Conservation (phyloP, 2,113 vertebrate species). For the Hemicordylus capensis region DNA sequence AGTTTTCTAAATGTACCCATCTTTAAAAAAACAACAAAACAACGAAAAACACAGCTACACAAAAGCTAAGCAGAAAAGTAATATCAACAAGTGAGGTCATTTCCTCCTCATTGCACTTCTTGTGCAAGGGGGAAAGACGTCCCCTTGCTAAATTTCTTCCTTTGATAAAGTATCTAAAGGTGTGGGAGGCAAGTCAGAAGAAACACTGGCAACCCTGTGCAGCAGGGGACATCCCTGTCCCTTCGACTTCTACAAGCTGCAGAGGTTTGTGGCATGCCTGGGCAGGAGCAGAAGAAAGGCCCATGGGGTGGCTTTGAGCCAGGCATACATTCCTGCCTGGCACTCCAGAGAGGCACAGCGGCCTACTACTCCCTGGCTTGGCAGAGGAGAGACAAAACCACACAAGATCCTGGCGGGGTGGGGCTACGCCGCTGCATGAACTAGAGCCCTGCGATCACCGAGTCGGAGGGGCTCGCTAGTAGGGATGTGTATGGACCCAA, state of each 20-base stretch:
- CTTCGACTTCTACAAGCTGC: neutral
- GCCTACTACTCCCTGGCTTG: neutral
- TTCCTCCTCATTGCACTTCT: neutral
- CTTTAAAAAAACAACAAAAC: no score
- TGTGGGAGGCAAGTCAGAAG: neutral
- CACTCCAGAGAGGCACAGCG: neutral
- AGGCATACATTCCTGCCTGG: neutral
- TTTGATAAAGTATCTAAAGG: no score
- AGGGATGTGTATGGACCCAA: no score
- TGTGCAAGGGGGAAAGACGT: neutral
- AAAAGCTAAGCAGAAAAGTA: neutral
- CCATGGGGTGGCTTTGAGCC: neutral
- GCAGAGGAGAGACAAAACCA: neutral
- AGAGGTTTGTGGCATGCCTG: neutral
- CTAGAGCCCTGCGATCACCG: no score
- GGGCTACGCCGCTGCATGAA: no score
- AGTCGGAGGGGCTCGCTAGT: no score
- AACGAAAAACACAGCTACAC: no score
- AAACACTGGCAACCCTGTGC: neutral
- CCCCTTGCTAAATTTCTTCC: no score
- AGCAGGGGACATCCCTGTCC: no score
- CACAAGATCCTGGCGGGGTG: neutral
- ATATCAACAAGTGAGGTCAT: neutral
- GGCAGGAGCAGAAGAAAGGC: neutral
- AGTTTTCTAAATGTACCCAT: no score